A percentile compares a stretch with the other conserved stretches of the same genome.
Conservation (phyloP, 2,888 invertebrate species). For the Celastrina argiolus region DNA sequence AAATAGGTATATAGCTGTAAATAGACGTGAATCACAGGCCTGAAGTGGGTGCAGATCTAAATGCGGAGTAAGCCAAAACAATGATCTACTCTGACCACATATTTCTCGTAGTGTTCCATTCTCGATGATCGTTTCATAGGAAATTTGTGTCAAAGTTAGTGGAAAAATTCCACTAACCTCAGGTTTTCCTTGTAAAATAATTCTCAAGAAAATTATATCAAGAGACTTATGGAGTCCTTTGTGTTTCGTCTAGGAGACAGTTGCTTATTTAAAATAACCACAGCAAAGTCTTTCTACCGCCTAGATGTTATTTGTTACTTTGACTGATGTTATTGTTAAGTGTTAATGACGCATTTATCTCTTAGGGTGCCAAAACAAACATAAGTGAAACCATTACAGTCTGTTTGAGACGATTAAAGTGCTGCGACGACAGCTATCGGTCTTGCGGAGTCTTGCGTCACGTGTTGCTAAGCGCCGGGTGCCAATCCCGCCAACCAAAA, state of each 20-base stretch:
- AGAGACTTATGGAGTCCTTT: too few relatives aligned
- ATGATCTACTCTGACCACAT: neutral
- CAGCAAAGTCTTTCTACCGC: neutral
- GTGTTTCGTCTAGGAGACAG: too few relatives aligned
- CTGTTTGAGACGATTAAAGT: neutral
- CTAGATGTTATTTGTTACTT: neutral
- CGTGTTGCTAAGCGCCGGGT: neutral
- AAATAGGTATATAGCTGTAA: neutral
- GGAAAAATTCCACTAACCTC: too few relatives aligned
- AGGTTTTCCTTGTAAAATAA: too few relatives aligned
- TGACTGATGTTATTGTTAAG: neutral
- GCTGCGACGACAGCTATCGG: neutral
- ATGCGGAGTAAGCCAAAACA: neutral
- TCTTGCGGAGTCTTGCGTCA: too few relatives aligned
- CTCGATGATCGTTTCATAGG: too few relatives aligned
- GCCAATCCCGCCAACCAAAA: neutral
- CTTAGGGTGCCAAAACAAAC: neutral
- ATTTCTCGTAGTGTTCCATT: neutral
- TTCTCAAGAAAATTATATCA: too few relatives aligned
- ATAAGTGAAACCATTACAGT: neutral
- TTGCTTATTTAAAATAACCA: too few relatives aligned
- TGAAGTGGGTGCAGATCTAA: neutral
- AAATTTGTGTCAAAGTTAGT: too few relatives aligned
- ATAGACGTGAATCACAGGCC: neutral
- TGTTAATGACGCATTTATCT: neutral